Evolutionary conservation across 2,888 invertebrate genomes (phyloP).

Genomic region (Mythimna lalbum): DNA sequence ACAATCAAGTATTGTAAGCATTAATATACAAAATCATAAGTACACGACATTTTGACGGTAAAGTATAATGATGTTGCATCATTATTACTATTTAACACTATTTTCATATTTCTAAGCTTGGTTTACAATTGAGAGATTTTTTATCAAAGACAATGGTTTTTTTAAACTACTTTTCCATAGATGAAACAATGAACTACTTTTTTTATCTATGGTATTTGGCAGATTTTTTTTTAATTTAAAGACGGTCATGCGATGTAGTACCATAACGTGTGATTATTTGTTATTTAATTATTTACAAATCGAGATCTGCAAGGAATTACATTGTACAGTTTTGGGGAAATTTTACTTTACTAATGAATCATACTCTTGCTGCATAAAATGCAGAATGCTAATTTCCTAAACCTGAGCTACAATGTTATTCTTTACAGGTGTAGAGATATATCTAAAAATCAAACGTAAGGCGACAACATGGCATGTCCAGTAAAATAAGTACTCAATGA

Average conservation of each 20-base stretch:
- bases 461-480: conserved; percentile 8
- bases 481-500: background rate
- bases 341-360: too few relatives aligned
- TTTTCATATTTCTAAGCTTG: conserved; percentile 1
- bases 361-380: too few relatives aligned
- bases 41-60: background rate
- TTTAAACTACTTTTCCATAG: conserved; percentile 11
- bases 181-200: conserved; percentile 18
- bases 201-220: background rate
- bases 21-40: conserved; percentile 13
- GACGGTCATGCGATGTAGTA: background rate
- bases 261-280: background rate
- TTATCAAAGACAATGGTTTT: conserved; percentile 6
- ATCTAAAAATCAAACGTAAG: background rate
- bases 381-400: too few relatives aligned
- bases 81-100: conserved; percentile 9
- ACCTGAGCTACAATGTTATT: too few relatives aligned
- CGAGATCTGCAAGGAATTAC: too few relatives aligned
- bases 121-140: background rate
- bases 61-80: background rate
- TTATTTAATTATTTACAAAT: too few relatives aligned
- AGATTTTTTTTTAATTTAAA: background rate
- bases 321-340: too few relatives aligned
- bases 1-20: conserved; percentile 12
- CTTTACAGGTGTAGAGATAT: background rate